These are phyloP conservation scores for Myodes glareolus DNA, from an alignment of 2,113 vertebrate species.

Conservation along the genomic window DNA sequence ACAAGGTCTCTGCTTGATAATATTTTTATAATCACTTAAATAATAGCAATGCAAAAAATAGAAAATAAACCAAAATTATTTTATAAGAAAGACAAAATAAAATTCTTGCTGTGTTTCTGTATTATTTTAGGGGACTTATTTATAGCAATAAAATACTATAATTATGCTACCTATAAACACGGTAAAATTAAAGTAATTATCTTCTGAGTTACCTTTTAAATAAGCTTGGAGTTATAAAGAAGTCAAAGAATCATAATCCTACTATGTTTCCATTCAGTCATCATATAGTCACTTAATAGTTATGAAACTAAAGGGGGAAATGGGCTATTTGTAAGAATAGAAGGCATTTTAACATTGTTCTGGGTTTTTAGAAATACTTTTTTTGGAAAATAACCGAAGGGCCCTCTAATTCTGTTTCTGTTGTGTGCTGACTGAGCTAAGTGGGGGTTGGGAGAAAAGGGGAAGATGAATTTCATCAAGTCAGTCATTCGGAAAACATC, in stretches of 20 bases:
- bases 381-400: neutral
- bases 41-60: neutral
- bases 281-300: neutral
- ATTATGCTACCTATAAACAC: neutral
- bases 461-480: neutral
- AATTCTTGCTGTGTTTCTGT: conserved; percentile 4
- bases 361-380: neutral
- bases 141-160: conserved; percentile 1
- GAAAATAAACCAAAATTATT: conserved; percentile 26
- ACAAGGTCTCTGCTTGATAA: neutral
- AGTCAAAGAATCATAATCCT: neutral
- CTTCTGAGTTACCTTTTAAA: neutral
- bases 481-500: neutral
- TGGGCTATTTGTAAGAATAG: neutral
- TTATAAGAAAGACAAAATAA: conserved; percentile 33
- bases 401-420: neutral
- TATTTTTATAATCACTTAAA: conserved; percentile 18
- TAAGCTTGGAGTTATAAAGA: neutral
- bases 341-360: neutral
- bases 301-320: neutral
- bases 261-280: neutral
- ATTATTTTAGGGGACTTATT: neutral
- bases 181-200: conserved; percentile 25
- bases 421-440: fast-evolving
- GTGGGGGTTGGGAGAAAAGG: neutral